Conservation (phyloP, 2,797 vertebrate species). For the Paramormyrops hopkinsi region DNA sequence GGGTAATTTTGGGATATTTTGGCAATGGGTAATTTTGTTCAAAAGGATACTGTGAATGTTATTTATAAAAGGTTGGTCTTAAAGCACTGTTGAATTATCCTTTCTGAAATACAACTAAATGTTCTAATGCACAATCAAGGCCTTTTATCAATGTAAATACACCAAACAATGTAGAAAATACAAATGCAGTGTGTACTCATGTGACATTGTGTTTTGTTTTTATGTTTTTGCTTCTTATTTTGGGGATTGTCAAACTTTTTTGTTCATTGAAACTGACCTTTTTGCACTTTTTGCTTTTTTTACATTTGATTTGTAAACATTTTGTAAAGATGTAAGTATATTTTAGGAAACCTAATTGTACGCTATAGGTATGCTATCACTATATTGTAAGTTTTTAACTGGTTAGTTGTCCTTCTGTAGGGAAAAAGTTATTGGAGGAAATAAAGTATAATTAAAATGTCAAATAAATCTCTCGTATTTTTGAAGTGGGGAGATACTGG, state of each 20-base stretch:
- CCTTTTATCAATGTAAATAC: slow-evolving; percentile 47
- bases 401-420: slow-evolving; percentile 61
- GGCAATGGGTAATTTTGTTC: slow-evolving; percentile 42
- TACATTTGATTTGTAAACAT: slow-evolving; percentile 63
- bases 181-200: slow-evolving; percentile 54
- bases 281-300: slow-evolving; percentile 61
- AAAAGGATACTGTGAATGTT: slow-evolving; percentile 62
- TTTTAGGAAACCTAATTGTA: slow-evolving; percentile 66
- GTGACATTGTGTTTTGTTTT: slow-evolving; percentile 38
- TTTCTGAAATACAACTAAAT: slow-evolving; percentile 35
- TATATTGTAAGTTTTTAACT: slow-evolving; percentile 67
- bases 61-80: slow-evolving; percentile 26
- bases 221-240: slow-evolving; percentile 46
- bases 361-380: slow-evolving; percentile 62
- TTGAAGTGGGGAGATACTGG: background rate
- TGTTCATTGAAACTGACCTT: slow-evolving; percentile 46
- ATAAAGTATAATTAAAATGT: slow-evolving; percentile 58
- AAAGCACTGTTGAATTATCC: slow-evolving; percentile 47
- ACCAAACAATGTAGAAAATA: slow-evolving; percentile 45
- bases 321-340: slow-evolving; percentile 70
- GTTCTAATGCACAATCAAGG: slow-evolving; percentile 43
- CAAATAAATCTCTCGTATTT: slow-evolving; percentile 19
- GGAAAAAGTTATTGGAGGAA: slow-evolving; percentile 57
- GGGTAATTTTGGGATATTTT: slow-evolving; percentile 35
- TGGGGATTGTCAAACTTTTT: slow-evolving; percentile 53